phyloP scores from a whole-genome alignment of 2,797 vertebrate species.

The Mus caroli region DNA sequence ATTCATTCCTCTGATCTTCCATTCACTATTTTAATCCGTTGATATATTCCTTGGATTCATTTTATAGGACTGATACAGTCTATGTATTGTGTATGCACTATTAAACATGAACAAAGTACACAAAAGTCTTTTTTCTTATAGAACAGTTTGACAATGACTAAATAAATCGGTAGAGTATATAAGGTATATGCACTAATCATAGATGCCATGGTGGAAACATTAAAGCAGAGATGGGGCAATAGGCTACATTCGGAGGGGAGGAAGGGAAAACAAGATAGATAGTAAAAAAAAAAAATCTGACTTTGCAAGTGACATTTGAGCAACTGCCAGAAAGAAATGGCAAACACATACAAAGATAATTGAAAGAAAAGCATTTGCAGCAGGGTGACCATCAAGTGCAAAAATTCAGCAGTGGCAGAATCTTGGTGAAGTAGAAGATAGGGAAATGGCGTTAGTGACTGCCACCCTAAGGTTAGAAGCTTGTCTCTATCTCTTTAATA shows the following conservation, averaged over 20 bases:
- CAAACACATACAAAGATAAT: background rate
- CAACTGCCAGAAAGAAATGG: background rate
- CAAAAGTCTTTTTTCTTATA: background rate
- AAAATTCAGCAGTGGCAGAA: background rate
- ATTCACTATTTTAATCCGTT: constrained; percentile 61
- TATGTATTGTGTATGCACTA: background rate
- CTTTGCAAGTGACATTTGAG: constrained; percentile 39
- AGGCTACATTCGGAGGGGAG: background rate
- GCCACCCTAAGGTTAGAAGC: background rate
- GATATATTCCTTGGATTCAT: constrained; percentile 24
- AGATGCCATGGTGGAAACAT: constrained; percentile 1
- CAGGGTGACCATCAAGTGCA: background rate
- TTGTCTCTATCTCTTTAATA: background rate
- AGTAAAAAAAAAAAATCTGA: constrained; percentile 13
- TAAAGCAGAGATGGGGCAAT: background rate
- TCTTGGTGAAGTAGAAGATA: background rate
- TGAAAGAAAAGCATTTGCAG: background rate
- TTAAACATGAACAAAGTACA: background rate
- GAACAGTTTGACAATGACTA: constrained; percentile 33
- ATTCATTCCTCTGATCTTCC: background rate
- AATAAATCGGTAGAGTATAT: background rate
- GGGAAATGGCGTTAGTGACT: background rate
- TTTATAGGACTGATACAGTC: background rate
- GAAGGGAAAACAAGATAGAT: background rate
- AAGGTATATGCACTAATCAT: background rate